Conservation (phyloP, 2,113 vertebrate genomes). For the Brienomyrus longianalis region DNA sequence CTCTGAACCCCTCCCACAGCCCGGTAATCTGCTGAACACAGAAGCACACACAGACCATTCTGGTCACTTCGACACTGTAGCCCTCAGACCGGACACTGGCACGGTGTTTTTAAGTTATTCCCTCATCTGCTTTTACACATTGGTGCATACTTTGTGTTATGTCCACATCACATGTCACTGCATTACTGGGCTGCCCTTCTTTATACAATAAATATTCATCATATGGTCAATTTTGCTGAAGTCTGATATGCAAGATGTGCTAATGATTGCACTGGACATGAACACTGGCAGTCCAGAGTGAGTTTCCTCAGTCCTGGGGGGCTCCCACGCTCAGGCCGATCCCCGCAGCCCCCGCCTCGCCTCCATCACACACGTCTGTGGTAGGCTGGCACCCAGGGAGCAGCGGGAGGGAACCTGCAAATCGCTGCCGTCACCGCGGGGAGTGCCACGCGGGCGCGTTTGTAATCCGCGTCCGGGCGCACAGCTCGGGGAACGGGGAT, state of each 20-base stretch:
- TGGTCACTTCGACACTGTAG: neutral
- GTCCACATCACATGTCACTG: neutral
- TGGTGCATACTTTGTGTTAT: neutral
- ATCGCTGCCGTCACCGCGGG: neutral
- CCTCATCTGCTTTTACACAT: neutral
- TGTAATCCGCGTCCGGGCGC: neutral
- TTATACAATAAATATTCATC: neutral
- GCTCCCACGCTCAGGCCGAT: neutral
- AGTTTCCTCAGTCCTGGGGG: neutral
- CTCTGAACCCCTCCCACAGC: neutral
- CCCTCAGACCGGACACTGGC: neutral
- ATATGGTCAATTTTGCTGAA: neutral
- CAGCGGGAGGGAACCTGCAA: neutral
- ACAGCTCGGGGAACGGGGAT: constrained; percentile 21
- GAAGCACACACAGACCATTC: neutral
- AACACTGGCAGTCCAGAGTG: neutral
- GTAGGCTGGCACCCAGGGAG: neutral
- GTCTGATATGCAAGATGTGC: neutral
- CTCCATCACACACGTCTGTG: neutral
- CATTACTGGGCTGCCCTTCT: neutral
- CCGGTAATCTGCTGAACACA: neutral
- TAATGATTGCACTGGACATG: neutral
- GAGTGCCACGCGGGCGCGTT: neutral
- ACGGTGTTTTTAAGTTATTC: neutral
- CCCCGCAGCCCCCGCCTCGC: neutral